Base-by-base conservation (phyloP, 2,113 vertebrate genomes). In the Pavo muticus region DNA sequence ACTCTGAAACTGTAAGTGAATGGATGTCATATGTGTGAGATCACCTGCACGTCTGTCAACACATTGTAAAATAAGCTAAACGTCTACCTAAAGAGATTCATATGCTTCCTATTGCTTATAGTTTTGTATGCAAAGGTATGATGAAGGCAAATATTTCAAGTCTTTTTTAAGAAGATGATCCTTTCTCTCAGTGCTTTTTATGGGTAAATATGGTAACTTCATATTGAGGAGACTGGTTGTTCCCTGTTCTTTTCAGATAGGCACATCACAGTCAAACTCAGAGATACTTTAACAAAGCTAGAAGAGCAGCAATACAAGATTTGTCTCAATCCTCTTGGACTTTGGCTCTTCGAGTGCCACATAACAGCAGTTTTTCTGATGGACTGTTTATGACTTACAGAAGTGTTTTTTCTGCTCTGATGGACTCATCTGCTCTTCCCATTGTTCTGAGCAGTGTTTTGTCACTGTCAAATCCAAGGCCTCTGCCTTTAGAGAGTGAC, bases 261-360 rank as follows among this genome's bases (percentile, higher is more conserved):
- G 97, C 76, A 97, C 50, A 54, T 72, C 92, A 94, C 69, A 97
- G 91, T 12, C 95, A 97, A 80, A 96, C 96, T 32, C 94, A 98
- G 69, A 96, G 77, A 48, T 96, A 96, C 77, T 97, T 98, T 42
- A 98, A 96, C 71, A 97, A 97, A 91, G 96, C 96, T 8, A 95
- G 97, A 45, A 98, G 97, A 97, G 97, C 84, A 88, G 79, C n/a
- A 83, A 71, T 82, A 97, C 97, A 96, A 97, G 39, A 97, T 98
- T 89, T 97, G 95, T 60, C 97, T 98, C 32, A 97, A 98, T 91
- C 97, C 97, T 74, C 19, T 54, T 59, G 30, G 65, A 39, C n/a
- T 86, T 87, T 35, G 37, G 35, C 16, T 74, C 61, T 78, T 63
- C 11, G 2, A 20, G n/a, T 52, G 67, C 45, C 47, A 25, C 30